A percentile compares a stretch with the other conserved stretches of the same genome.
phyloP scores from a whole-genome alignment of 1,140 invertebrate genomes.

The Drosophila malerkotliana region DNA sequence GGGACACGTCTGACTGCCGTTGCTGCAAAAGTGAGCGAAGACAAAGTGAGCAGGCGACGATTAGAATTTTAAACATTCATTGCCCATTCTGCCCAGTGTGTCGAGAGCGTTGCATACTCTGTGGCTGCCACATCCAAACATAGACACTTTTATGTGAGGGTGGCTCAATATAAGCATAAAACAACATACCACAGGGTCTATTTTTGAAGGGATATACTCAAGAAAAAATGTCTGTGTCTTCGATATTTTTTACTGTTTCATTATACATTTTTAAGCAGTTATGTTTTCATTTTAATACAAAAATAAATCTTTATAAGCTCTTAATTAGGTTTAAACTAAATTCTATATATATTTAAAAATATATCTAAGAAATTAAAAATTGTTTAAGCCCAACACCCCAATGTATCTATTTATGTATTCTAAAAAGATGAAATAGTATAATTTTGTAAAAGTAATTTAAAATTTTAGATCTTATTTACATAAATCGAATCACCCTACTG shows the following conservation, averaged over 20 bases:
- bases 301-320: too few species aligned
- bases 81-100: slow-evolving; percentile 7
- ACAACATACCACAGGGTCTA: not conserved
- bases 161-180: not conserved
- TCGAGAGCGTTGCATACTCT: slow-evolving; percentile 47
- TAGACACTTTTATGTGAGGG: slow-evolving; percentile 15
- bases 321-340: too few species aligned
- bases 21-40: slow-evolving; percentile 37
- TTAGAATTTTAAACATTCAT: slow-evolving; percentile 46
- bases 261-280: not conserved
- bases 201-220: not conserved
- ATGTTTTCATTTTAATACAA: not conserved
- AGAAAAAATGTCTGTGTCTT: too few species aligned
- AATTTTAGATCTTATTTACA: not conserved
- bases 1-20: slow-evolving; percentile 11
- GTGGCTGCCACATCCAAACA: slow-evolving; percentile 29
- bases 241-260: too few species aligned
- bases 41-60: slow-evolving; percentile 44
- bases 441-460: too few species aligned
- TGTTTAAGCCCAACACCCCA: too few species aligned
- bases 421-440: too few species aligned
- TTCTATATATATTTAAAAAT: not conserved
- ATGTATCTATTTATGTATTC: too few species aligned
- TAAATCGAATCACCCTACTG: slow-evolving; percentile 9
- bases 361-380: not conserved